These are phyloP conservation scores for Drosophila cognata DNA, from an alignment of 2,888 invertebrate species.

Conservation along the genomic window DNA sequence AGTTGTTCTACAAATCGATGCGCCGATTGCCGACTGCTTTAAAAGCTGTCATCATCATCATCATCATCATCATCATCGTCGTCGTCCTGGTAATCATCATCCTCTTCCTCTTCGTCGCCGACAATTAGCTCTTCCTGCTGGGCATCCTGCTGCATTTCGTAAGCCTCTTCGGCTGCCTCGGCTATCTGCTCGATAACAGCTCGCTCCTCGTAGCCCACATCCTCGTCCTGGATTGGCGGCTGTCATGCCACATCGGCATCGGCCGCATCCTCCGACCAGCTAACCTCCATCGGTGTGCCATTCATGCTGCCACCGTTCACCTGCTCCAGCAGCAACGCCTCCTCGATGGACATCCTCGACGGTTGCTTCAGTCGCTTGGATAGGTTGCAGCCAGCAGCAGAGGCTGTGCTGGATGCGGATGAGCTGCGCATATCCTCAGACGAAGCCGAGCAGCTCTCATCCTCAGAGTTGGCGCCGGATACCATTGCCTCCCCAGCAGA, in stretches of 20 bases:
- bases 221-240: slow-evolving; percentile 36
- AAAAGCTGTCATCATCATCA: slow-evolving; percentile 85
- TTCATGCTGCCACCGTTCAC: slow-evolving; percentile 80
- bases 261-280: slow-evolving; percentile 85
- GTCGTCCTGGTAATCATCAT: slow-evolving; percentile 18
- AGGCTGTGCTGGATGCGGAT: slow-evolving; percentile 83
- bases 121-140: slow-evolving; percentile 60
- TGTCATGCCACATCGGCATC: slow-evolving; percentile 84
- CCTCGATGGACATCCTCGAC: slow-evolving; percentile 83
- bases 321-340: slow-evolving; percentile 82
- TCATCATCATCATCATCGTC: slow-evolving; percentile 6
- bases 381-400: slow-evolving; percentile 48
- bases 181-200: slow-evolving; percentile 69
- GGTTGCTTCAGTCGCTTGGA: slow-evolving; percentile 72
- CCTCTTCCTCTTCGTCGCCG: slow-evolving; percentile 44
- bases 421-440: slow-evolving; percentile 85
- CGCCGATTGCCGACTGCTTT: slow-evolving; percentile 60
- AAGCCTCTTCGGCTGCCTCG: slow-evolving; percentile 77
- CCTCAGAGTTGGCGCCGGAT: slow-evolving; percentile 88
- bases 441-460: slow-evolving; percentile 86
- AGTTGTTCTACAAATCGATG: slow-evolving; percentile 63
- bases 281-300: slow-evolving; percentile 85
- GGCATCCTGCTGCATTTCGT: slow-evolving; percentile 59
- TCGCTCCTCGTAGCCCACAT: slow-evolving; percentile 70
- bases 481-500: slow-evolving; percentile 89